Base-by-base conservation (phyloP, 2,888 invertebrate species). In the Oxyteleia sp. region DNA sequence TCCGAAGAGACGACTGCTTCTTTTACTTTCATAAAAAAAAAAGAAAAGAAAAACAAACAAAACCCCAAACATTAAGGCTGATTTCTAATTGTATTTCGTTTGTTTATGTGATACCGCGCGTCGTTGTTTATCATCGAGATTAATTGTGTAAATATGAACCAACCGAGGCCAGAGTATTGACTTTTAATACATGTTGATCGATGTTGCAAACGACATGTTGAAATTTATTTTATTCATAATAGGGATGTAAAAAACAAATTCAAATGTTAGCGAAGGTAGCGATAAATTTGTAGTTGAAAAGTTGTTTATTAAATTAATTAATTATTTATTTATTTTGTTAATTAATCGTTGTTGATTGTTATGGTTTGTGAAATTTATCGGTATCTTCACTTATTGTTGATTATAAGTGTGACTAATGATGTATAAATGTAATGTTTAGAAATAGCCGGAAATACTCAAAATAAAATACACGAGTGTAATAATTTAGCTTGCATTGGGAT, bases 341-440 rank as follows among this genome's bases (percentile, higher is more conserved):
- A 64, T 49, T n/a, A 16, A 8, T 63, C 4, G n/a, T 41, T 63
- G 11, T 26, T 23, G 18, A 23, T 18, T 55, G 5, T 47, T 45
- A 45, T 26, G 13, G 23, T 23, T 47, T 2, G 1, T 5, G 29
- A 18, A 61, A 63, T 53, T 53, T 51, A 11, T 16, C 15, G 63
- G 43, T 72, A 43, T 18, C 20, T 8, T 11, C 15, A 20, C 20
- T 43, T 55, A 20, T 32, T 55, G 45, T 74, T 64, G 55, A 45
- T 64, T 35, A 49, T 74, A 63, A 55, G 53, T 74, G 74, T 74
- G 55, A 74, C n/a, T 32, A 59, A 74, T 18, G 55, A 55, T 74
- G 64, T 74, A 64, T 74, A 74, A 64, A 74, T 74, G 74, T 74
- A 64, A 64, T 55, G 74, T 64, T 47, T 74, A 74, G 74, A 26